Conservation (phyloP, 1,140 invertebrate species). For the Sinonovacula constricta region DNA sequence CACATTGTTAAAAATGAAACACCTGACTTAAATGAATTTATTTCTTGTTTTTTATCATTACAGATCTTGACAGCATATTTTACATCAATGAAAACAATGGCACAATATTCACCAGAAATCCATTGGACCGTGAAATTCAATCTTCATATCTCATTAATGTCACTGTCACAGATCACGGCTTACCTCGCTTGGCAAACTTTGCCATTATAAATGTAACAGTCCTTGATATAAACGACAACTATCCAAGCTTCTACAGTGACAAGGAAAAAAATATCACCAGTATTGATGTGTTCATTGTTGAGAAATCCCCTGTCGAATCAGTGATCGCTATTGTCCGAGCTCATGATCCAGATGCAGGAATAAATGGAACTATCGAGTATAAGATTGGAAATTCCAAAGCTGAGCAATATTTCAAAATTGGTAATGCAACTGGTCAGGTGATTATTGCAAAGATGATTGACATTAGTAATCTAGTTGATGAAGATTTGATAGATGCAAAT, state of each 20-base stretch:
- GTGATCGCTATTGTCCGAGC: conserved; percentile 52
- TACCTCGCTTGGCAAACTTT: conserved; percentile 41
- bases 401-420: conserved; percentile 85
- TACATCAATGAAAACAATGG: no score
- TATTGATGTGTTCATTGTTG: conserved; percentile 81
- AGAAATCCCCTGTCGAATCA: conserved; percentile 82
- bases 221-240: conserved; percentile 94
- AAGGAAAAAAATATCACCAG: conserved; percentile 28
- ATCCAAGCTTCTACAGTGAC: conserved; percentile 86
- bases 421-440: conserved; percentile 90
- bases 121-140: conserved; percentile 89
- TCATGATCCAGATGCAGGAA: conserved; percentile 80
- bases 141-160: conserved; percentile 92
- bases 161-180: conserved; percentile 86
- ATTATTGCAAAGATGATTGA: conserved; percentile 86
- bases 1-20: background rate
- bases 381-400: conserved; percentile 3
- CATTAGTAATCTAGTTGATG: conserved; percentile 83
- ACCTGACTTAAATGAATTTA: conserved; percentile 5
- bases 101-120: background rate
- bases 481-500: conserved; percentile 16
- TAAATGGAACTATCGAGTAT: conserved; percentile 82
- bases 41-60: conserved; percentile 12
- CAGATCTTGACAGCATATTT: no score
- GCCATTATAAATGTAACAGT: conserved; percentile 84